phyloP scores from a whole-genome alignment of 92 coral and sea anemone genomes.

The Scolanthus callimorphus region DNA sequence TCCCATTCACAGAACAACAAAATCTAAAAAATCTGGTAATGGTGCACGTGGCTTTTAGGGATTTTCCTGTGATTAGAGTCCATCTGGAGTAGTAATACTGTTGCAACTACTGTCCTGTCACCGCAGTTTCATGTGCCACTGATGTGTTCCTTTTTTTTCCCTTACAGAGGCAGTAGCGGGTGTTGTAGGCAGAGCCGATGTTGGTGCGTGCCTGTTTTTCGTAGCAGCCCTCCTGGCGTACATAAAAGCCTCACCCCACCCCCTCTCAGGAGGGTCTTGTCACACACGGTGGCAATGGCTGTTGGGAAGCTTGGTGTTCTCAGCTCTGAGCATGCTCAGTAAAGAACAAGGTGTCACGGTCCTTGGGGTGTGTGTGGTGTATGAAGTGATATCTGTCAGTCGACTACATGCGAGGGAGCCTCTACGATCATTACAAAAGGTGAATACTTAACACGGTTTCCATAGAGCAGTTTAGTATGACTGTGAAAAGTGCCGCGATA shows the following conservation, averaged over 20 bases:
- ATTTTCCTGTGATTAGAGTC: no score
- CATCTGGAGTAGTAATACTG: no score
- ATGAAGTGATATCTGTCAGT: slow-evolving; percentile 57
- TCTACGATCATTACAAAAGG: slow-evolving; percentile 26
- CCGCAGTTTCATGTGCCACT: no score
- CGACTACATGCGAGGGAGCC: slow-evolving; percentile 2
- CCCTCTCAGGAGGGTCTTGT: background rate
- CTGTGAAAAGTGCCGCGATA: no score
- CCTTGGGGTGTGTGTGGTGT: slow-evolving; percentile 79
- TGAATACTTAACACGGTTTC: no score
- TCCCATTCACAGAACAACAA: no score
- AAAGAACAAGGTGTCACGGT: slow-evolving; percentile 96
- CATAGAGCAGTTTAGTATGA: no score
- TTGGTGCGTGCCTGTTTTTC: slow-evolving; percentile 77
- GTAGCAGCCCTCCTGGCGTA: slow-evolving; percentile 70
- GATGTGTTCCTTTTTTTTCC: no score
- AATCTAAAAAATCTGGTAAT: no score
- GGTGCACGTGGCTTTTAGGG: no score
- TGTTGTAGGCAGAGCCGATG: slow-evolving; percentile 93
- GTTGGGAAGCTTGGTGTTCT: slow-evolving; percentile 48
- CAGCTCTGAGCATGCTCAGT: slow-evolving; percentile 82
- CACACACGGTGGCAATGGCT: slow-evolving; percentile 66
- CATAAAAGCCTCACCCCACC: slow-evolving; percentile 42
- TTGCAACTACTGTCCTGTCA: no score
- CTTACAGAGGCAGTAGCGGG: slow-evolving; percentile 98